These are phyloP conservation scores for Chloroceryle amazona DNA, from an alignment of 2,797 vertebrate species.

Conservation along the genomic window DNA sequence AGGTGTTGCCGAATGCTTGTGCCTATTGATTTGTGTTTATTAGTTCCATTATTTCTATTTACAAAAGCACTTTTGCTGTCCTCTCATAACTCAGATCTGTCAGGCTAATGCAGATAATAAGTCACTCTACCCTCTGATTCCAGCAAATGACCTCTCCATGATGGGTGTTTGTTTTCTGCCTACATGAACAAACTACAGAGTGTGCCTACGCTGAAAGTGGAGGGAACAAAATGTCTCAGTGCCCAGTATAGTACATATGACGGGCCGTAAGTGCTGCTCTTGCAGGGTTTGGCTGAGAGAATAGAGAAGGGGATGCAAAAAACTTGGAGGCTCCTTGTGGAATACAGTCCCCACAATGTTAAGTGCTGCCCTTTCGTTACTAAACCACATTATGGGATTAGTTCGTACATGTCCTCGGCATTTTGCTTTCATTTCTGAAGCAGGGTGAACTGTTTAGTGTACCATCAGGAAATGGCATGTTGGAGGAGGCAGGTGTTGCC, in stretches of 20 bases:
- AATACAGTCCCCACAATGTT: neutral
- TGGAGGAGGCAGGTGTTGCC: neutral
- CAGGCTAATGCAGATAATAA: neutral
- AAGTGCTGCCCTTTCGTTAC: neutral
- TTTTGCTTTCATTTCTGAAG: neutral
- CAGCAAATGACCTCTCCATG: neutral
- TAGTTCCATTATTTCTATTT: neutral
- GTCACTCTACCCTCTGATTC: neutral
- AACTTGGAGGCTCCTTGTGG: neutral
- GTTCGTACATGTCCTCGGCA: rapidly evolving
- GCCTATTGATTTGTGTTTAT: neutral
- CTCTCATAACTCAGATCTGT: neutral
- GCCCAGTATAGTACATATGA: rapidly evolving
- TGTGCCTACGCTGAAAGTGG: neutral
- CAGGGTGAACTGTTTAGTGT: neutral
- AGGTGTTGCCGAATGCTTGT: neutral
- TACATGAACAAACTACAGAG: neutral
- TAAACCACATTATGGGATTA: neutral
- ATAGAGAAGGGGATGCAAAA: neutral
- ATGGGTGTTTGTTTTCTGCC: neutral
- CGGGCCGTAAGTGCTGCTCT: neutral
- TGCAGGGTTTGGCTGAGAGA: neutral
- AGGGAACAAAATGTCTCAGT: neutral
- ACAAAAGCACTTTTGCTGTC: neutral
- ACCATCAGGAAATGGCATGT: neutral